A percentile compares a stretch with the other conserved stretches of the same genome.
Conservation (phyloP, 2,888 invertebrate genomes). For the Rhopalosiphum nymphaeae region DNA sequence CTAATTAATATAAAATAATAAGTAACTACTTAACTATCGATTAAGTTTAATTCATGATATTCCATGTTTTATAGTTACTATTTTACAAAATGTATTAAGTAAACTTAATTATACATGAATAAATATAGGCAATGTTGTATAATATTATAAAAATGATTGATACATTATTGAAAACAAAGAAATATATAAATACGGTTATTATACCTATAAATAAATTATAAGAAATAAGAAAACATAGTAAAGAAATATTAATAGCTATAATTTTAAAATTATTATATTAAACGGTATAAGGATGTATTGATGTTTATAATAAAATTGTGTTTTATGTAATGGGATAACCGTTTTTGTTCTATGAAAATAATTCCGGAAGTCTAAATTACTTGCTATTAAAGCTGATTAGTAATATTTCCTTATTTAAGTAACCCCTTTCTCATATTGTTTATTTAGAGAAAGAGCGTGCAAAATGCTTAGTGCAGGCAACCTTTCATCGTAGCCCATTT, state of each 20-base stretch:
- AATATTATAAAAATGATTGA: background rate
- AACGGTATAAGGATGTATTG: background rate
- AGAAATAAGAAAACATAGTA: too few relatives aligned
- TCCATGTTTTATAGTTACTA: background rate
- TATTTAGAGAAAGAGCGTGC: constrained; percentile 29
- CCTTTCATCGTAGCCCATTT: constrained; percentile 26
- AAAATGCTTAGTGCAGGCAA: constrained; percentile 29
- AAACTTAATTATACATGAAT: background rate
- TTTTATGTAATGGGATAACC: background rate
- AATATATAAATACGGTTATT: background rate
- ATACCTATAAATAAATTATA: background rate
- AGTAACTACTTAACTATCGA: background rate
- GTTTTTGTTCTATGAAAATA: background rate
- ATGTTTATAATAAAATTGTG: background rate
- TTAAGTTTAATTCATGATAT: background rate
- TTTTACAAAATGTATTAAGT: background rate
- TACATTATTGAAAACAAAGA: background rate
- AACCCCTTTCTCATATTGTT: constrained; percentile 35
- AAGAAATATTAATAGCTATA: background rate
- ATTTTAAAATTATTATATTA: background rate
- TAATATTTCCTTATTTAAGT: constrained; percentile 42
- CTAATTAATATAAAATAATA: background rate
- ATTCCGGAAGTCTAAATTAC: constrained; percentile 34
- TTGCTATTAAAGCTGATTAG: constrained; percentile 26
- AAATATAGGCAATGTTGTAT: too few relatives aligned